Percentiles rank a stretch among this genome's conserved stretches.
These are phyloP conservation scores for Microplitis demolitor DNA, from an alignment of 1,140 invertebrate species.

Conservation along the genomic window DNA sequence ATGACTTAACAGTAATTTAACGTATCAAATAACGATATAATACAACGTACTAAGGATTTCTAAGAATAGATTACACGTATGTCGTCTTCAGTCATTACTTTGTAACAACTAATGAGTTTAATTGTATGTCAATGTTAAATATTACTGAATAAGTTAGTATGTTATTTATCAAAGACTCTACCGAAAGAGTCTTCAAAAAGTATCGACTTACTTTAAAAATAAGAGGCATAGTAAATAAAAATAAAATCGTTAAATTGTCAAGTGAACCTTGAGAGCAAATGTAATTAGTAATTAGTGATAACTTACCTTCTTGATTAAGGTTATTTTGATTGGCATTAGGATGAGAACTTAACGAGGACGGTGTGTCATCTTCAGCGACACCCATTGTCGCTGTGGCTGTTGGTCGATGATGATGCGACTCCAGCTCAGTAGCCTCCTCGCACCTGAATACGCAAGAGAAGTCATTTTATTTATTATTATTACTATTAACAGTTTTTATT, in stretches of 20 bases:
- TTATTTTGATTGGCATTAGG: constrained; percentile 53
- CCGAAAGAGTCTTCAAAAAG: too few species aligned
- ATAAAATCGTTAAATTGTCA: too few species aligned
- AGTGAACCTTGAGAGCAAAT: background rate
- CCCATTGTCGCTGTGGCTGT: constrained; percentile 52
- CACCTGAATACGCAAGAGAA: constrained; percentile 40
- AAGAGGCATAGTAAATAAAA: too few species aligned
- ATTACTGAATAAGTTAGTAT: background rate
- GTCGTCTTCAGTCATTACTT: background rate
- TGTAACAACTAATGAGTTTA: background rate
- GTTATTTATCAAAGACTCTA: too few species aligned
- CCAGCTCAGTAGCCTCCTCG: constrained; percentile 56
- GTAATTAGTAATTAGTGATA: background rate
- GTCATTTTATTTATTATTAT: background rate
- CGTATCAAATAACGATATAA: background rate
- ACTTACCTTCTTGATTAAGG: constrained; percentile 54
- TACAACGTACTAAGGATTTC: background rate
- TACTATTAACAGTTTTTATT: too few species aligned
- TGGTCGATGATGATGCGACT: constrained; percentile 56
- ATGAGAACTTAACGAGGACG: constrained; percentile 54
- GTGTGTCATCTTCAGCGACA: constrained; percentile 57
- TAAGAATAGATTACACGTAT: background rate
- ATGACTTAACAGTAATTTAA: background rate
- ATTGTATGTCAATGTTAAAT: background rate
- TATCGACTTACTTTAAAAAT: too few species aligned